Evolutionary conservation across 2,797 vertebrate genomes (phyloP).

Genomic region (Eulemur coronatus): DNA sequence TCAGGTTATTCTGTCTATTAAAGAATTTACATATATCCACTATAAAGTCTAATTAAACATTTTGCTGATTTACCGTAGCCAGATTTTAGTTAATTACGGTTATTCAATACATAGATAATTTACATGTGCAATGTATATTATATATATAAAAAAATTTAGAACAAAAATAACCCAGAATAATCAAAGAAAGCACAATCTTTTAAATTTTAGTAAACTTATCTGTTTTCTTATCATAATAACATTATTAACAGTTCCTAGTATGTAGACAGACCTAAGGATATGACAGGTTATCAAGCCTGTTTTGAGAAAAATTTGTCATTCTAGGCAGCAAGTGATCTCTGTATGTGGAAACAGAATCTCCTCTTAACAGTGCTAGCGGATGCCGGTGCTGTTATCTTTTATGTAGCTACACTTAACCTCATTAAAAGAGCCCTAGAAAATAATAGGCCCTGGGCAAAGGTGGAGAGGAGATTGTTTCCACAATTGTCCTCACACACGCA

Average conservation of each 20-base stretch:
- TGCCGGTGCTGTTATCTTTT: not conserved
- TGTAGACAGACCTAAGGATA: not conserved
- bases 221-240: not conserved
- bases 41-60: not conserved
- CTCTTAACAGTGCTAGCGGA: not conserved
- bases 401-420: not conserved
- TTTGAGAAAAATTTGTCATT: not conserved
- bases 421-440: not conserved
- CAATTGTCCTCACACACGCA: not conserved
- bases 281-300: not conserved
- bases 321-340: not conserved
- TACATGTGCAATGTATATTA: not conserved
- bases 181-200: not conserved
- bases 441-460: not conserved
- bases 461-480: accelerated
- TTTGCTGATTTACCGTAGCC: not conserved
- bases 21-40: not conserved
- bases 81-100: not conserved
- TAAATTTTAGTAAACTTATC: not conserved
- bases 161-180: not conserved
- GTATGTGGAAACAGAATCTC: not conserved
- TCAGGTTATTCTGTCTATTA: slow-evolving; percentile 10
- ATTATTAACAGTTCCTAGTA: not conserved
- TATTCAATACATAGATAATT: not conserved
- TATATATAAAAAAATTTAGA: not conserved